A percentile compares a stretch with the other conserved stretches of the same genome.
Evolutionary conservation across 2,888 invertebrate species (phyloP).

Genomic region (Heliconius erato): DNA sequence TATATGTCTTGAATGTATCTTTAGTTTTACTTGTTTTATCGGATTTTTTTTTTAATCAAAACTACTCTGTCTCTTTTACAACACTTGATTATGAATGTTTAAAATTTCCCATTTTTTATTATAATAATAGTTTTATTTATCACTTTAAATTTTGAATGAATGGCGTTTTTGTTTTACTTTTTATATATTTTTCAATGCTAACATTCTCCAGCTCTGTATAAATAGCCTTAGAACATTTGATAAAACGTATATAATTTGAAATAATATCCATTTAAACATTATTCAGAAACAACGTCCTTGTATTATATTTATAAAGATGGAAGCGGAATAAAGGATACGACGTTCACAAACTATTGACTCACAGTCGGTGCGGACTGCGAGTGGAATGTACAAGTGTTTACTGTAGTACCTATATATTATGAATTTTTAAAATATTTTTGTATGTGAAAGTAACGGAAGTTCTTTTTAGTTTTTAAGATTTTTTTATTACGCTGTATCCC

Average conservation of each 20-base stretch:
- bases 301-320: constrained; percentile 20
- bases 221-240: too few relatives aligned
- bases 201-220: too few relatives aligned
- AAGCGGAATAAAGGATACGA: constrained; percentile 21
- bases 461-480: background rate
- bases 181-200: too few relatives aligned
- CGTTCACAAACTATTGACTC: constrained; percentile 3
- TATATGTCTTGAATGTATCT: too few relatives aligned
- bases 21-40: too few relatives aligned
- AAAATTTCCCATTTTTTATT: too few relatives aligned
- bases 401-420: background rate
- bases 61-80: too few relatives aligned
- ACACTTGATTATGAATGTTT: too few relatives aligned
- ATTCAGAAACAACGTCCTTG: constrained; percentile 16
- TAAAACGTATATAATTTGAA: background rate
- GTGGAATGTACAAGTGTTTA: background rate
- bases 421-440: background rate
- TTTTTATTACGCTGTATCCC: background rate
- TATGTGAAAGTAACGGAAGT: background rate
- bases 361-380: background rate
- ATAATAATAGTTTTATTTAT: too few relatives aligned
- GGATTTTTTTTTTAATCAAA: too few relatives aligned
- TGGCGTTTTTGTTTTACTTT: too few relatives aligned
- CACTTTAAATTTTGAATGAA: too few relatives aligned
- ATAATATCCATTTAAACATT: background rate